Evolutionary conservation across 1,140 invertebrate genomes (phyloP).

Genomic region (Sinonovacula constricta): DNA sequence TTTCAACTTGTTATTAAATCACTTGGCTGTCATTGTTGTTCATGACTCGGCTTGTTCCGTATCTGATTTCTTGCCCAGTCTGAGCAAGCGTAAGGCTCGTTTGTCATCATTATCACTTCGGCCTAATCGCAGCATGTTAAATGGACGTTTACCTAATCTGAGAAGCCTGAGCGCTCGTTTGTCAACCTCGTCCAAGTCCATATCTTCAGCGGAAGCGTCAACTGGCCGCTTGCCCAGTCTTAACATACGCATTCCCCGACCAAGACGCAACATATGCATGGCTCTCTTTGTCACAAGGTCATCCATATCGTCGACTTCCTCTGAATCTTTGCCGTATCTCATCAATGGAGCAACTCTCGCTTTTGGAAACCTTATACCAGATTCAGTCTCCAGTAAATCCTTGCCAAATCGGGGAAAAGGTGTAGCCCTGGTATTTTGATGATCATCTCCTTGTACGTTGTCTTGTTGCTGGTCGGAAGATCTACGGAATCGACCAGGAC

Average conservation of each 20-base stretch:
- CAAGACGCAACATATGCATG: slow-evolving; percentile 48
- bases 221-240: slow-evolving; percentile 44
- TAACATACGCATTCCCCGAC: slow-evolving; percentile 49
- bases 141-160: slow-evolving; percentile 55
- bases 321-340: slow-evolving; percentile 13
- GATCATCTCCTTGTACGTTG: not conserved
- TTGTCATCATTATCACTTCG: slow-evolving; percentile 14
- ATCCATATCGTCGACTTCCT: slow-evolving; percentile 12
- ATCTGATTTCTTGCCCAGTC: slow-evolving; percentile 24
- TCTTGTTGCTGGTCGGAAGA: not conserved
- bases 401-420: slow-evolving; percentile 1
- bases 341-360: slow-evolving; percentile 22
- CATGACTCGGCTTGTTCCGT: slow-evolving; percentile 16
- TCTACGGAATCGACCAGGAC: slow-evolving; percentile 53
- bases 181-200: slow-evolving; percentile 16
- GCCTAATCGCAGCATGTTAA: slow-evolving; percentile 37
- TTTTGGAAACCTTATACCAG: slow-evolving; percentile 9
- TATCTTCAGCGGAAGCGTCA: not conserved
- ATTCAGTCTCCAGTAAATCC: not conserved
- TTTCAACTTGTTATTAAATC: too few species aligned
- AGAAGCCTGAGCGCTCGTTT: slow-evolving; percentile 39
- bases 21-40: too few species aligned
- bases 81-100: slow-evolving; percentile 32
- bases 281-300: slow-evolving; percentile 33
- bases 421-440: not conserved